Base-by-base conservation (phyloP, 2,888 invertebrate species). In the Temnothorax ravouxi region DNA sequence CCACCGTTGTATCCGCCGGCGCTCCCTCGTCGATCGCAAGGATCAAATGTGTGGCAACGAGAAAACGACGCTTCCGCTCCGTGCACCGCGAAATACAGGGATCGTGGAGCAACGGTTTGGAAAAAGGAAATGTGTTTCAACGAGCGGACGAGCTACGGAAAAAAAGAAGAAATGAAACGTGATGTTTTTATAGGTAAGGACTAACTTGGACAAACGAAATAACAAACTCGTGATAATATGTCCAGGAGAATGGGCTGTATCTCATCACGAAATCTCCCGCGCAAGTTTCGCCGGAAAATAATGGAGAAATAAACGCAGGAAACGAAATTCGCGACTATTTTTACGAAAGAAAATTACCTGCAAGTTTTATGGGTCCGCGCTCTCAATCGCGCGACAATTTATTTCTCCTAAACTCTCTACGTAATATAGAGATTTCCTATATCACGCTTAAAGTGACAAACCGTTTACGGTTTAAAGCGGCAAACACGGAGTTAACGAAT, bases 41-140 rank as follows among this genome's bases (percentile, higher is more conserved):
- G 38, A 72, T 59, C 79, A 80, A 61, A 74, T 34, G 75, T 80
- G 59, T 38, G 25, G 50, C 79, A 74, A 72, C 21, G 79, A 38
- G 47, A 59, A 38, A 80, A 72, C 47, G 11, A 34, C 72, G 44
- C 38, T 77, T 69, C 44, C 72, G 59, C 44, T 75, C 44, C 44
- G 77, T 61, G 56, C 41, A 59, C n/a, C 47, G 59, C 52, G 77
- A 84, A 80, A 82, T 82, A 85, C 86, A 87, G 67, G 62, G 84
- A 76, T 87, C 84, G 77, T 62, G 34, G 29, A n/a, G 84, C 84
- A 75, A 54, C 41, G 56, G 34, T 59, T 79, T 47, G 29, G 44
- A 79, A 79, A 59, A 59, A 47, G 66, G 11, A 67, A 67, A 74
- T 77, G 67, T 64, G 18, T 41, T 77, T 54, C 52, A 13, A 13